These are phyloP conservation scores for Australoheros scitulus DNA, from an alignment of 2,113 vertebrate species.

Conservation along the genomic window DNA sequence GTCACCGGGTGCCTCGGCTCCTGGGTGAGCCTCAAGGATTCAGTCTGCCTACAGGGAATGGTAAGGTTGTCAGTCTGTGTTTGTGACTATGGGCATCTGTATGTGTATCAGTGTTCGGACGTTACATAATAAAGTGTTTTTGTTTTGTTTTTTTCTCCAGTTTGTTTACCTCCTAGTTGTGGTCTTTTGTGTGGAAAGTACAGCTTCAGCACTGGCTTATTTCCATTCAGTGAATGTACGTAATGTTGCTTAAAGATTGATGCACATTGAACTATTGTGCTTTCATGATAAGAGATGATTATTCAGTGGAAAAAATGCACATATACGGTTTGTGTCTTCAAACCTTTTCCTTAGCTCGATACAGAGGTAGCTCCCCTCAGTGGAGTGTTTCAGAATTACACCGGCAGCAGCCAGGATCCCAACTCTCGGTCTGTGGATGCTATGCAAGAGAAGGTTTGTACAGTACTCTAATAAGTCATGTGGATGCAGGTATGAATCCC, in stretches of 20 bases:
- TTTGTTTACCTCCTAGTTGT: slow-evolving; percentile 71
- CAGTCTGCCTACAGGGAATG: slow-evolving; percentile 52
- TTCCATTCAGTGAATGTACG: slow-evolving; percentile 53
- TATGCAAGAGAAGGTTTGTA: slow-evolving; percentile 55
- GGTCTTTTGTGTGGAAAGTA: slow-evolving; percentile 62
- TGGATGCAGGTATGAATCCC: neutral
- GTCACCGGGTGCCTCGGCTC: slow-evolving; percentile 48
- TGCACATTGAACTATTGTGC: neutral
- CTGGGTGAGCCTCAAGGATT: slow-evolving; percentile 33
- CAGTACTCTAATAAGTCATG: neutral
- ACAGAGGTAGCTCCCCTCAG: slow-evolving; percentile 54
- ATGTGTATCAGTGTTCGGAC: neutral
- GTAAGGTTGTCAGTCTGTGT: slow-evolving; percentile 27
- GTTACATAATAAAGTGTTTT: neutral
- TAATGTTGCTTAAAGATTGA: neutral
- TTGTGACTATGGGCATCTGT: neutral
- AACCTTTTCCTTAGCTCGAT: slow-evolving; percentile 53
- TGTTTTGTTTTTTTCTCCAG: slow-evolving; percentile 40
- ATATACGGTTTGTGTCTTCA: neutral
- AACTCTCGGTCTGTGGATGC: slow-evolving; percentile 52
- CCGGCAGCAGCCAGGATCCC: slow-evolving; percentile 50
- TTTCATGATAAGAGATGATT: neutral
- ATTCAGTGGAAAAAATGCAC: neutral
- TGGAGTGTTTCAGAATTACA: slow-evolving; percentile 69
- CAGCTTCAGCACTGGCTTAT: slow-evolving; percentile 60